Evolutionary conservation across 2,888 invertebrate genomes (phyloP).

Genomic region (Andrena chrysosceles): DNA sequence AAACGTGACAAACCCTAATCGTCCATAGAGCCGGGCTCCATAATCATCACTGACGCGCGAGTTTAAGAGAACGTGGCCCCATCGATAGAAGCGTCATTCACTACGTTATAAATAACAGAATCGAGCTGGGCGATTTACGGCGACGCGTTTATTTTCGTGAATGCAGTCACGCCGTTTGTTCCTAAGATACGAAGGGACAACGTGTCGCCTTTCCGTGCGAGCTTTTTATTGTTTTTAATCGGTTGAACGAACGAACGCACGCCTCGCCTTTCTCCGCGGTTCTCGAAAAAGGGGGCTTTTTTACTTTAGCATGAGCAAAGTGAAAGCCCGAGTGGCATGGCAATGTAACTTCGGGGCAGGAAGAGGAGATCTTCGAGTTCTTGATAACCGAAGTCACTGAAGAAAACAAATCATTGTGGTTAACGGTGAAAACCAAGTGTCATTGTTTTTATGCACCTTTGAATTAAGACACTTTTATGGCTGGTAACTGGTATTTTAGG

Average conservation of each 20-base stretch:
- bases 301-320: conserved; percentile 10
- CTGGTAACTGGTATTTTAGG: too few relatives aligned
- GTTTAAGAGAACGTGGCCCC: background rate
- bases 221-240: conserved; percentile 41
- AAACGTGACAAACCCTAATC: background rate
- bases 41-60: background rate
- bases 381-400: background rate
- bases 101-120: conserved; percentile 34
- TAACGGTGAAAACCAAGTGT: background rate
- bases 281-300: conserved; percentile 5
- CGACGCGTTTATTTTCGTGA: conserved; percentile 46
- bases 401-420: background rate
- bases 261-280: background rate
- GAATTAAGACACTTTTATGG: too few relatives aligned
- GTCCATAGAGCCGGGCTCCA: background rate
- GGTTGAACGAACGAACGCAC: conserved; percentile 7
- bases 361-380: background rate
- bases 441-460: too few relatives aligned
- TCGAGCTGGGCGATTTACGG: conserved; percentile 41
- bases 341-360: background rate
- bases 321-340: background rate
- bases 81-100: conserved; percentile 3
- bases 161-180: conserved; percentile 41
- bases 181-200: conserved; percentile 35
- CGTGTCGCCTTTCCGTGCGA: conserved; percentile 11